Conservation (phyloP, 2,797 vertebrate genomes). For the Pteropus rufus region DNA sequence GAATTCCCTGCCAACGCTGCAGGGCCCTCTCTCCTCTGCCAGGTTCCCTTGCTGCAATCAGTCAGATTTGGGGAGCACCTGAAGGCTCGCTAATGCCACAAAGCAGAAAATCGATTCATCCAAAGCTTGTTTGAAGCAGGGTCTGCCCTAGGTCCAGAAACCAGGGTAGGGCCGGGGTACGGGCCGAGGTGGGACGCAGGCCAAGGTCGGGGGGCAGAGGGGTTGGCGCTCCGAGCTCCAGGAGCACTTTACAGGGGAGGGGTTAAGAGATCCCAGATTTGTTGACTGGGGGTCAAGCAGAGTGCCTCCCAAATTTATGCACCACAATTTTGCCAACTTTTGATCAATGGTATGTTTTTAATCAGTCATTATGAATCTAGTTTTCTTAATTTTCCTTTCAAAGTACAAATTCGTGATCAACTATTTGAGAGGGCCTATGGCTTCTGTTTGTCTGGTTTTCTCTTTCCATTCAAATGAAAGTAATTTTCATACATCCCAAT, state of each 20-base stretch:
- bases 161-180: neutral
- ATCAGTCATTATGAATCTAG: neutral
- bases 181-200: too few relatives aligned
- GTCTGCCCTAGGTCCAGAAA: neutral
- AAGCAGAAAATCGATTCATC: neutral
- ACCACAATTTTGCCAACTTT: neutral
- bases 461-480: neutral
- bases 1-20: neutral
- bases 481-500: neutral
- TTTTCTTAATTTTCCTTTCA: neutral
- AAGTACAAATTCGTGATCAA: neutral
- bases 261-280: neutral
- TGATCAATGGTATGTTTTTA: neutral
- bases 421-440: neutral
- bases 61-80: neutral
- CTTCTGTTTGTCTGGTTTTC: neutral
- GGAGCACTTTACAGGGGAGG: neutral
- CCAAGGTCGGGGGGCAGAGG: too few relatives aligned
- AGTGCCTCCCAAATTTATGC: neutral
- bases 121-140: neutral
- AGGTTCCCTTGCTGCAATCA: neutral
- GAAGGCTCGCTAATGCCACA: neutral
- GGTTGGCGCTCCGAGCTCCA: neutral
- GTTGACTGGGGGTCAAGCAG: neutral
- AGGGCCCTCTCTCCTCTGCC: neutral